Evolutionary conservation across 2,113 vertebrate genomes (phyloP).

Genomic region (Odocoileus hemionus): DNA sequence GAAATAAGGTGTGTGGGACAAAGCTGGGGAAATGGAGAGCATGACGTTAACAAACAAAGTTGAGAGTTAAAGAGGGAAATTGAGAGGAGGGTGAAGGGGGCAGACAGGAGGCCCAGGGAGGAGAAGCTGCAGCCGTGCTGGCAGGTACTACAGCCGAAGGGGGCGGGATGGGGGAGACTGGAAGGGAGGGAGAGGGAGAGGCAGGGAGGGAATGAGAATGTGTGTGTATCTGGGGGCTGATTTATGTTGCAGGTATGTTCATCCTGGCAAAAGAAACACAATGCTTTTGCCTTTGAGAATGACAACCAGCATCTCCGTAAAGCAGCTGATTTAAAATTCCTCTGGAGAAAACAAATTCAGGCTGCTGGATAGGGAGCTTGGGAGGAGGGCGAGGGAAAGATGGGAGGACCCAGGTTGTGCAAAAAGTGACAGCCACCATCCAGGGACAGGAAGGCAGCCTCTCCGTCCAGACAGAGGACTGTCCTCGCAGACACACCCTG

Average conservation of each 20-base stretch:
- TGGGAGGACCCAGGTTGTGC: neutral
- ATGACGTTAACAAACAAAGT: neutral
- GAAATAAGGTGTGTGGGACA: neutral
- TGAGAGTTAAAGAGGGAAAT: neutral
- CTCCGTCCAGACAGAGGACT: neutral
- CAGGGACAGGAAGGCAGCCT: neutral
- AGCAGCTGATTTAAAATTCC: neutral
- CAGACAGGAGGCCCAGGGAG: neutral
- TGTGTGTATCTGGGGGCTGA: neutral
- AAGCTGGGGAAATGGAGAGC: neutral
- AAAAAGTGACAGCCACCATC: neutral
- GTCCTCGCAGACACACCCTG: neutral
- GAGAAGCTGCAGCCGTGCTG: neutral
- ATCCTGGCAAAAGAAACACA: neutral
- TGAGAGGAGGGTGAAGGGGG: neutral
- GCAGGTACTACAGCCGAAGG: accelerated
- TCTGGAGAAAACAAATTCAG: neutral
- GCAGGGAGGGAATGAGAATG: too few species aligned
- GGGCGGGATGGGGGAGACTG: accelerated
- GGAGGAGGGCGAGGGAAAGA: neutral
- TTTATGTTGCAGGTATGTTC: neutral
- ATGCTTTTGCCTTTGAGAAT: neutral
- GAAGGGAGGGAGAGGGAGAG: too few species aligned
- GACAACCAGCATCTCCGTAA: neutral
- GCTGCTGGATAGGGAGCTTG: neutral